phyloP scores from a whole-genome alignment of 30 jellyfish, hydroid and myxozoan genomes.

The Haliclystus octoradiatus region DNA sequence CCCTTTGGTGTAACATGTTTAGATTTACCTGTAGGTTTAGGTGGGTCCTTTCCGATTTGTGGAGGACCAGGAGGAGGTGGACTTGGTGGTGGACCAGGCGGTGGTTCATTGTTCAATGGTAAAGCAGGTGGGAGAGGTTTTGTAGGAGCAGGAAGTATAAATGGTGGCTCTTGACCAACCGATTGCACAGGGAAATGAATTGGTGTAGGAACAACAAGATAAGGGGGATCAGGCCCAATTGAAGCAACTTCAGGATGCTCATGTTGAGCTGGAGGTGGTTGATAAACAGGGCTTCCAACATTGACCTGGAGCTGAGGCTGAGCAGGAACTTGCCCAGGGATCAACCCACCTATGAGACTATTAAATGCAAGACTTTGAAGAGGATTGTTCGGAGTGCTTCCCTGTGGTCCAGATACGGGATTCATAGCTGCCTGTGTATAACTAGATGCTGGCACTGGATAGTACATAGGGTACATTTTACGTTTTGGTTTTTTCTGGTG shows the following conservation, averaged over 20 bases:
- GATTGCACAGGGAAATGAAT: constrained; percentile 22
- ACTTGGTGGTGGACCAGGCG: constrained; percentile 2
- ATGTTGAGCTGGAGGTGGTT: constrained; percentile 22
- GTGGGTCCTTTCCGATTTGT: not conserved
- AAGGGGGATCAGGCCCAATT: constrained; percentile 70
- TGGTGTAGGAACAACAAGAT: constrained; percentile 14
- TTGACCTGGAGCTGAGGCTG: constrained; percentile 19
- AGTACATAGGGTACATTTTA: constrained; percentile 4
- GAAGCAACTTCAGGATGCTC: constrained; percentile 38
- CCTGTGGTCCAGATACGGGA: not conserved
- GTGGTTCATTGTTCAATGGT: constrained; percentile 6
- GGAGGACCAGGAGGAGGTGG: constrained; percentile 27
- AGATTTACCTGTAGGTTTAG: not conserved
- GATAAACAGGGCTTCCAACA: constrained; percentile 34
- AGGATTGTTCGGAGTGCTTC: constrained; percentile 1
- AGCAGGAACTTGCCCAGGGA: not conserved
- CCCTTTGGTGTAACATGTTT: not conserved
- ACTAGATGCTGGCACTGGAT: constrained; percentile 4
- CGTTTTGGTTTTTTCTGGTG: constrained; percentile 18
- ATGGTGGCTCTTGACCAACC: constrained; percentile 32
- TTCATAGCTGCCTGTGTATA: not conserved
- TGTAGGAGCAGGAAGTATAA: constrained; percentile 14
- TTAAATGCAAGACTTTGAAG: constrained; percentile 36
- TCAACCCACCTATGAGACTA: constrained; percentile 16
- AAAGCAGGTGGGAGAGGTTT: constrained; percentile 33